Conservation (phyloP, 2,113 vertebrate species). For the Oncorhynchus keta region DNA sequence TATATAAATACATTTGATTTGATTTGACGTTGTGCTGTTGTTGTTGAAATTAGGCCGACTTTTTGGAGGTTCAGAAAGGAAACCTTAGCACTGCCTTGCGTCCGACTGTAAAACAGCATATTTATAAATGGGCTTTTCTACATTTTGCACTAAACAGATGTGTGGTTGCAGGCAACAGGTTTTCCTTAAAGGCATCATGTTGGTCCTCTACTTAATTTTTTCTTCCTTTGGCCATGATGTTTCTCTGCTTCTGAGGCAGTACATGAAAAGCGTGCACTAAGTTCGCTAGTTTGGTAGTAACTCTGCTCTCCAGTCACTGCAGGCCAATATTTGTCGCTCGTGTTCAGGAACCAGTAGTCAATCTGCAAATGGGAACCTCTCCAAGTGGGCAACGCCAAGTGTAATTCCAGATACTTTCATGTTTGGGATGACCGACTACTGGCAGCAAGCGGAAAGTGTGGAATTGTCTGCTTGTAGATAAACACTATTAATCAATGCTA, state of each 20-base stretch:
- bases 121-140: conserved; percentile 33
- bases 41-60: conserved; percentile 52
- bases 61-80: too few species aligned
- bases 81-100: too few species aligned
- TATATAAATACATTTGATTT: too few species aligned
- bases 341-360: conserved; percentile 46
- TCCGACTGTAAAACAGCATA: not conserved
- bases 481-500: conserved; percentile 65
- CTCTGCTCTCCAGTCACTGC: conserved; percentile 51
- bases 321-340: conserved; percentile 49
- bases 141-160: not conserved
- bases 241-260: conserved; percentile 24
- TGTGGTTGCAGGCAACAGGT: conserved; percentile 43
- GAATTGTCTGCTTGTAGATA: conserved; percentile 59
- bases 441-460: conserved; percentile 43
- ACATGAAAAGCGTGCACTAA: conserved; percentile 40
- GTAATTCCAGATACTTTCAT: conserved; percentile 50
- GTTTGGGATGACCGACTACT: conserved; percentile 29
- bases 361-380: conserved; percentile 46
- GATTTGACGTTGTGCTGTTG: conserved; percentile 13
- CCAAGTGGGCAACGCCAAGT: conserved; percentile 42
- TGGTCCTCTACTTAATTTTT: conserved; percentile 23
- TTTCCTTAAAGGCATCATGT: conserved; percentile 54
- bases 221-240: conserved; percentile 33
- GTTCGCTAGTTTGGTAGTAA: conserved; percentile 55